phyloP scores from a whole-genome alignment of 2,113 vertebrate species.

The Coptodon bakossiorum region DNA sequence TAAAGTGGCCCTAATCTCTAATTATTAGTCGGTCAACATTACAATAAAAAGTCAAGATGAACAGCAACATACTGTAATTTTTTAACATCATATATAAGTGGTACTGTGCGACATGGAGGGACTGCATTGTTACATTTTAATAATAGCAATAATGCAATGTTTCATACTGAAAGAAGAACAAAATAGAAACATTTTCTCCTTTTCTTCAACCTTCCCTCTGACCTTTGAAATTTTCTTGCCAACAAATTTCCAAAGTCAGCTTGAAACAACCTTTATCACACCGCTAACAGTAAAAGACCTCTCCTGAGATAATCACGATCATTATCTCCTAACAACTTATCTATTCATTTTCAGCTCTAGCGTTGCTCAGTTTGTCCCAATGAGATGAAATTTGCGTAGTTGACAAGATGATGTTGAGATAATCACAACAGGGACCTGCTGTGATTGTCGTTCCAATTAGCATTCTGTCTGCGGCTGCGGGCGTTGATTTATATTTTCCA shows the following conservation, averaged over 20 bases:
- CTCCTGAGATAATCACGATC: constrained; percentile 44
- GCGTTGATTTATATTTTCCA: constrained; percentile 30
- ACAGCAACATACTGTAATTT: not conserved
- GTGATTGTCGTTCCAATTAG: constrained; percentile 52
- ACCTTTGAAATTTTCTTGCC: not conserved
- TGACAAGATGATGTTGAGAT: constrained; percentile 60
- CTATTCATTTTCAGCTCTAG: constrained; percentile 33
- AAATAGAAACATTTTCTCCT: not conserved
- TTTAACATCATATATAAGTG: not conserved
- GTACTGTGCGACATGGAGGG: not conserved
- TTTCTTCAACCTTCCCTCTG: not conserved
- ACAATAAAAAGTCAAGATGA: not conserved
- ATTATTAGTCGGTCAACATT: not conserved
- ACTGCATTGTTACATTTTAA: not conserved
- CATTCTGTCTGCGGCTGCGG: constrained; percentile 35
- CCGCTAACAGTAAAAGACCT: not conserved
- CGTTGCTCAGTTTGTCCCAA: constrained; percentile 30
- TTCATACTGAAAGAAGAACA: not conserved
- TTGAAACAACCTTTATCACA: constrained; percentile 33
- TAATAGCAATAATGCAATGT: not conserved
- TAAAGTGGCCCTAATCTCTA: not conserved
- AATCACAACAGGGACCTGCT: constrained; percentile 42
- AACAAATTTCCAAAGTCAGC: constrained; percentile 4
- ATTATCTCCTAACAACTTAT: constrained; percentile 51
- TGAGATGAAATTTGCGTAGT: constrained; percentile 46